Base-by-base conservation (phyloP, 2,797 vertebrate species). In the Rhinichthys osculus region DNA sequence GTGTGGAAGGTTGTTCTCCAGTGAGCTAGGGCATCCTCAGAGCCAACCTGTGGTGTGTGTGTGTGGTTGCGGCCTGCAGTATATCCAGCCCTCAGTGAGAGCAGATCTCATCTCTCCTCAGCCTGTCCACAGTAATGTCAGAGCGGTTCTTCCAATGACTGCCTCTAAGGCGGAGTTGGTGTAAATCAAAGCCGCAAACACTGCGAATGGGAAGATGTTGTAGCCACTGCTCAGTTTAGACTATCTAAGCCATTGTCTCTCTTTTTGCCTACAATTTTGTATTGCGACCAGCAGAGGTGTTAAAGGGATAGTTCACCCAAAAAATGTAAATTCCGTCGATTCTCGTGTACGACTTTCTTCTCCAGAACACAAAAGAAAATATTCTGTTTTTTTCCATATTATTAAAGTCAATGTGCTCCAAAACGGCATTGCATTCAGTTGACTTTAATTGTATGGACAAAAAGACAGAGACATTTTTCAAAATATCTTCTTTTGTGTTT, bases 61-160 rank as follows among this genome's bases (percentile, higher is more conserved):
- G 67, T 85, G 84, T 82, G 84, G 85, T 85, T 87, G 82, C 23
- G 67, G 86, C 57, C 81, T 67, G 71, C 78, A 62, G 81, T 47
- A 57, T 83, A 78, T 84, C 79, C 59, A 64, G 38, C 74, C 67
- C 52, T 83, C 47, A 44, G 35, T 17, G 82, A 57, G 42, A 70
- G 70, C 87, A 42, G 85, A 83, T 84, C 84, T 85, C 2, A 7
- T 84, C 81, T 86, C 73, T 72, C 64, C 80, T 59, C 72, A 82
- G 54, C 78, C 73, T 84, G 78, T 66, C 85, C 83, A 70, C 87
- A 80, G 85, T 88, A 89, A 91, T 89, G 85, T 86, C 87, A 86
- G 84, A 83, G 86, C 73, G 74, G 72, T 50, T 14, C 78, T 85
- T 59, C 17, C 62, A 81, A 67, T 73, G 83, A 83, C 84, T 85